Percentiles rank a stretch among this genome's conserved stretches.
phyloP scores from a whole-genome alignment of 2,888 invertebrate species.

The Camponotus fellah region DNA sequence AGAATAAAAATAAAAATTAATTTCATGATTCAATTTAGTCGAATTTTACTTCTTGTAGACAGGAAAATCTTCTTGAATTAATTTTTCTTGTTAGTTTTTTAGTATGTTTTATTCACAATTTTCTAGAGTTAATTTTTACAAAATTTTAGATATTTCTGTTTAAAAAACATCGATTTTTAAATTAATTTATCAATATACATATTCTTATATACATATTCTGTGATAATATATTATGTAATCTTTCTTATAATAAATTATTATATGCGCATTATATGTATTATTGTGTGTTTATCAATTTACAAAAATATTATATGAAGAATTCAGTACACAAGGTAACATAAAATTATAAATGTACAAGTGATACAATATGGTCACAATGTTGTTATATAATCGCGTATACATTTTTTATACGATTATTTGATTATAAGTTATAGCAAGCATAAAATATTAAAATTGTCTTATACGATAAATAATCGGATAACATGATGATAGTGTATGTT shows the following conservation, averaged over 20 bases:
- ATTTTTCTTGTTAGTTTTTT: not conserved
- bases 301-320: constrained; percentile 1
- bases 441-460: constrained; percentile 2
- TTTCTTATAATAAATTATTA: not conserved
- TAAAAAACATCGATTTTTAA: not conserved
- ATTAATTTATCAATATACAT: not conserved
- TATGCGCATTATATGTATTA: too few relatives aligned
- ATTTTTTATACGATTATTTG: constrained; percentile 1
- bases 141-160: not conserved
- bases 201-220: not conserved
- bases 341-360: not conserved
- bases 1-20: not conserved
- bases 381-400: not conserved
- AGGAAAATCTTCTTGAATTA: not conserved
- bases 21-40: not conserved
- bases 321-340: not conserved
- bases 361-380: not conserved
- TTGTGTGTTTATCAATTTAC: not conserved
- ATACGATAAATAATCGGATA: not conserved
- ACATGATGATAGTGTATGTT: not conserved
- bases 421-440: not conserved
- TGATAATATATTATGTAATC: not conserved
- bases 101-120: not conserved
- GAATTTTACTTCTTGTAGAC: not conserved
- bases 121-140: not conserved